Evolutionary conservation across 2,797 vertebrate genomes (phyloP).

Genomic region (Sarcoramphus papa): DNA sequence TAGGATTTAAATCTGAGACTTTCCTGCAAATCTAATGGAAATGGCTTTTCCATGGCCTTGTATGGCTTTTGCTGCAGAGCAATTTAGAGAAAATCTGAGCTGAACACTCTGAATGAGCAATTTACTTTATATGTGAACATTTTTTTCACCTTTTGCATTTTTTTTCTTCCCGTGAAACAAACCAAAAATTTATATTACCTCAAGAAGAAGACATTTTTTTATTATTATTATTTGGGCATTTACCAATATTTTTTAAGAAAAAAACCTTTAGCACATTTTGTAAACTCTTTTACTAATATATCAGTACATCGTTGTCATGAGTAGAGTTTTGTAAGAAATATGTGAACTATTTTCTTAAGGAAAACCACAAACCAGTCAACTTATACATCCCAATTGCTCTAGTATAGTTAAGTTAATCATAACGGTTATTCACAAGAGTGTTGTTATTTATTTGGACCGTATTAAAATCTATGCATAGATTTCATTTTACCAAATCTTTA

Average conservation of each 20-base stretch:
- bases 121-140: neutral
- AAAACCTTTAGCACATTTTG: neutral
- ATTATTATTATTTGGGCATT: neutral
- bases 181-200: fast-evolving
- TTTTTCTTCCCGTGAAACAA: neutral
- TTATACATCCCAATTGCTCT: neutral
- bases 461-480: neutral
- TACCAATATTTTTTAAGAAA: neutral
- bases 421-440: neutral
- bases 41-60: neutral
- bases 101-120: neutral
- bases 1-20: neutral
- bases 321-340: neutral
- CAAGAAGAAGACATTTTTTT: fast-evolving
- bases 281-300: neutral
- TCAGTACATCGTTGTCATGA: neutral
- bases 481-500: neutral
- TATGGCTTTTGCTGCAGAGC: neutral
- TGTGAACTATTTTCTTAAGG: neutral
- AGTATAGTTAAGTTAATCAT: neutral
- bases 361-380: neutral
- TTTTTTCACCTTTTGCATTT: neutral
- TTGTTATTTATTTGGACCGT: neutral
- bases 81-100: neutral
- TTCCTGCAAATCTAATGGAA: neutral